Evolutionary conservation across 2,888 invertebrate species (phyloP).

Genomic region (Nineta flava): DNA sequence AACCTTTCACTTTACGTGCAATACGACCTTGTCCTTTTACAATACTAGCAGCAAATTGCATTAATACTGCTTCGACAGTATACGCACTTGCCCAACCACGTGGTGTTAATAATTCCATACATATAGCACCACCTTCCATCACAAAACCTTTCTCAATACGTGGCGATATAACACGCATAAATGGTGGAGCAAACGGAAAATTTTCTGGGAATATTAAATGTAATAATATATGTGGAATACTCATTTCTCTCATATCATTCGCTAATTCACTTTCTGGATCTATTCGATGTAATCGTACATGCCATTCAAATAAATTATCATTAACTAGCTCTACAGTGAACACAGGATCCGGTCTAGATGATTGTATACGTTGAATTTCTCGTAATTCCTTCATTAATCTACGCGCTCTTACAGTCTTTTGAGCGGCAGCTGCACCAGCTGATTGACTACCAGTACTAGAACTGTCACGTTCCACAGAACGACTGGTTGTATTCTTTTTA

Average conservation of each 20-base stretch:
- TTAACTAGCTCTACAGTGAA: constrained; percentile 75
- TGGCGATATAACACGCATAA: constrained; percentile 48
- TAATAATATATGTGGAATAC: constrained; percentile 56
- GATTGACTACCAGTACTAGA: constrained; percentile 1
- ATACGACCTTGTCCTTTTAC: constrained; percentile 78
- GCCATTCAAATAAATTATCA: constrained; percentile 80
- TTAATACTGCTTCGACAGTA: constrained; percentile 73
- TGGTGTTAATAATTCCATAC: constrained; percentile 76
- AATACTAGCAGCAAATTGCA: constrained; percentile 78
- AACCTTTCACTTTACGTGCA: constrained; percentile 58
- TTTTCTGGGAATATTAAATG: constrained; percentile 76
- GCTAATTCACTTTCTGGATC: constrained; percentile 73
- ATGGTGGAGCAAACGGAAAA: constrained; percentile 79
- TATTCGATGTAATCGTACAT: constrained; percentile 63
- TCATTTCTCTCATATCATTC: constrained; percentile 63
- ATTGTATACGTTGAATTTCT: constrained; percentile 60
- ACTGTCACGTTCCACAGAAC: constrained; percentile 9
- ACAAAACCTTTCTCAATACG: constrained; percentile 61
- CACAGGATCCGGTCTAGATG: constrained; percentile 49
- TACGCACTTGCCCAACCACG: constrained; percentile 80
- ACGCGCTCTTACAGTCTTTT: constrained; percentile 52
- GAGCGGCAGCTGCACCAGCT: constrained; percentile 26
- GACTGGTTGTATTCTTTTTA: constrained; percentile 25
- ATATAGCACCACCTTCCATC: constrained; percentile 82
- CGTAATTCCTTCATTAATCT: constrained; percentile 75